Percentiles rank a stretch among this genome's conserved stretches.
Conservation (phyloP, 2,113 vertebrate genomes). For the Leucoraja erinaceus region DNA sequence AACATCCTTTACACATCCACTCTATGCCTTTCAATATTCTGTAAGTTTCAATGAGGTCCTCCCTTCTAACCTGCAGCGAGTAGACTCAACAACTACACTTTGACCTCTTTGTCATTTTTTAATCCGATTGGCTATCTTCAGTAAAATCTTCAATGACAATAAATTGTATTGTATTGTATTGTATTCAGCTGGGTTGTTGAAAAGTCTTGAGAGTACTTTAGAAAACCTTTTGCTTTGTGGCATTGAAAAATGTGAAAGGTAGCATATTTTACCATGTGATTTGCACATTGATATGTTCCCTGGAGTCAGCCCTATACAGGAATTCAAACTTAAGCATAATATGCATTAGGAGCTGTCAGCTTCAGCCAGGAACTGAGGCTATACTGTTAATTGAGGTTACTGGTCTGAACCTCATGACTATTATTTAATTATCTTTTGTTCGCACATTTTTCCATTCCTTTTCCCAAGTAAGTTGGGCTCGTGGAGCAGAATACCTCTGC, state of each 20-base stretch:
- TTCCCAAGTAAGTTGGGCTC: not conserved
- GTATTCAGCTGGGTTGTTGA: not conserved
- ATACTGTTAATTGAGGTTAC: conserved; percentile 7
- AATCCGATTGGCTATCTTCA: too few relatives aligned
- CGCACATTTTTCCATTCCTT: not conserved
- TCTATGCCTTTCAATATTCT: too few relatives aligned
- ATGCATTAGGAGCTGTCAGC: not conserved
- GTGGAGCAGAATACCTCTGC: not conserved
- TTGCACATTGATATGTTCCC: not conserved
- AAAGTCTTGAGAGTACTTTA: not conserved
- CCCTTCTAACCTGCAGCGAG: too few relatives aligned
- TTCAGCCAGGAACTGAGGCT: not conserved
- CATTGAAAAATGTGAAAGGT: not conserved
- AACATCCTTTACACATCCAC: too few relatives aligned
- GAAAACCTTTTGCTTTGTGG: not conserved
- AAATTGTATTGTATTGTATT: too few relatives aligned
- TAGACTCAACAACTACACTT: too few relatives aligned
- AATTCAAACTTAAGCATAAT: not conserved
- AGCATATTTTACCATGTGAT: not conserved
- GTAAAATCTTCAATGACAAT: too few relatives aligned
- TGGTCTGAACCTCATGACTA: not conserved
- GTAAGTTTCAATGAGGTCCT: too few relatives aligned
- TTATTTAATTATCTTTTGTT: not conserved
- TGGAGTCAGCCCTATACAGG: not conserved
- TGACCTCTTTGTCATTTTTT: too few relatives aligned